Evolutionary conservation across 2,797 vertebrate genomes (phyloP).

Genomic region (Helarctos malayanus): DNA sequence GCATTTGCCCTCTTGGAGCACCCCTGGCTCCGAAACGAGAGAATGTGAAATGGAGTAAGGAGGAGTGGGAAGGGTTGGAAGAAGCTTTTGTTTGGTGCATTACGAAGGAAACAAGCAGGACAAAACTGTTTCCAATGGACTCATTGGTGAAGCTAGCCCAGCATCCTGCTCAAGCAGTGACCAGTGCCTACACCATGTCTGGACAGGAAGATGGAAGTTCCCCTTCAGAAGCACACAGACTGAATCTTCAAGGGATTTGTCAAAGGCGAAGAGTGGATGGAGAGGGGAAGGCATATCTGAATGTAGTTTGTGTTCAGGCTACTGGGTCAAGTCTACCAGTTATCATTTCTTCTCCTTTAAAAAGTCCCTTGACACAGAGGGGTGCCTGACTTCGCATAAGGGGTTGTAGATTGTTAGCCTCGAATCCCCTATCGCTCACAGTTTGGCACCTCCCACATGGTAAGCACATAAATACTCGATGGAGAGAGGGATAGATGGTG

Average conservation of each 20-base stretch:
- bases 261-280: background rate
- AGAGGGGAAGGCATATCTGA: background rate
- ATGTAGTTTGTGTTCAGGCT: background rate
- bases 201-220: conserved; percentile 16
- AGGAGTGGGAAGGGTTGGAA: background rate
- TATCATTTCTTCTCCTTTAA: background rate
- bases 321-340: background rate
- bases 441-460: background rate
- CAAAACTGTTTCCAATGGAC: background rate
- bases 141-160: background rate
- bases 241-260: background rate
- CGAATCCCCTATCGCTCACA: background rate
- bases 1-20: background rate
- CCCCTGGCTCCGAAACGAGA: background rate
- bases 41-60: background rate
- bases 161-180: background rate
- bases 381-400: background rate
- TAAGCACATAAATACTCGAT: background rate
- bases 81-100: conserved; percentile 12
- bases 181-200: background rate
- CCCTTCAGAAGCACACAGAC: background rate
- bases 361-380: background rate
- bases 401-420: background rate
- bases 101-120: conserved; percentile 34
- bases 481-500: background rate